Conservation (phyloP, 2,888 invertebrate species). For the Ornithoptera priamus region DNA sequence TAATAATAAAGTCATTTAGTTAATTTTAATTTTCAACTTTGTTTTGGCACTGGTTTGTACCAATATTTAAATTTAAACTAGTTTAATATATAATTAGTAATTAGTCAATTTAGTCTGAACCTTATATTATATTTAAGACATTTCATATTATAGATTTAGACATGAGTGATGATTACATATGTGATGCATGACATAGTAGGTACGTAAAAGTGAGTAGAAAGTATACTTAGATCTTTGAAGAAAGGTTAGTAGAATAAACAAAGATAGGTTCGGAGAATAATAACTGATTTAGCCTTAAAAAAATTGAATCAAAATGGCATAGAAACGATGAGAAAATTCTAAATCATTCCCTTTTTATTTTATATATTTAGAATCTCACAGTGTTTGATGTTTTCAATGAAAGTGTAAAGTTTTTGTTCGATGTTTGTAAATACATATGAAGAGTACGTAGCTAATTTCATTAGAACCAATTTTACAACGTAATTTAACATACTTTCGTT, state of each 20-base stretch:
- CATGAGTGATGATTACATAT: slow-evolving; percentile 58
- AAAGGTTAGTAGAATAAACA: slow-evolving; percentile 39
- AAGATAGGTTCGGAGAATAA: slow-evolving; percentile 32
- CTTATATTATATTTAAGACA: slow-evolving; percentile 36
- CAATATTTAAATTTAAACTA: slow-evolving; percentile 16
- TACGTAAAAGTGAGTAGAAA: slow-evolving; percentile 52
- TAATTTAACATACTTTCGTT: not conserved
- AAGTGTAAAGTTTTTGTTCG: not conserved
- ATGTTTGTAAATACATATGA: not conserved
- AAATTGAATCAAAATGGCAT: slow-evolving; percentile 35
- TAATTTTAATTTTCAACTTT: not conserved
- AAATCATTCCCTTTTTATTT: not conserved
- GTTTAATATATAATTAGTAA: slow-evolving; percentile 22
- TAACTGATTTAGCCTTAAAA: slow-evolving; percentile 46
- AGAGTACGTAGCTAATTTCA: not conserved
- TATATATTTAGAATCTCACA: slow-evolving; percentile 9
- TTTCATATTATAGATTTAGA: slow-evolving; percentile 54
- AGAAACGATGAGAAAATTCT: not conserved
- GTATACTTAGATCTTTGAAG: slow-evolving; percentile 37
- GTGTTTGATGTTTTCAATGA: slow-evolving; percentile 14
- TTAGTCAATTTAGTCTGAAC: slow-evolving; percentile 33
- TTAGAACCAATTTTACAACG: not conserved
- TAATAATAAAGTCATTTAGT: slow-evolving; percentile 1
- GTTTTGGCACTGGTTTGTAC: not conserved
- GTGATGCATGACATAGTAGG: slow-evolving; percentile 56